Evolutionary conservation across 2,113 vertebrate genomes (phyloP).

Genomic region (Malurus cyaneus): DNA sequence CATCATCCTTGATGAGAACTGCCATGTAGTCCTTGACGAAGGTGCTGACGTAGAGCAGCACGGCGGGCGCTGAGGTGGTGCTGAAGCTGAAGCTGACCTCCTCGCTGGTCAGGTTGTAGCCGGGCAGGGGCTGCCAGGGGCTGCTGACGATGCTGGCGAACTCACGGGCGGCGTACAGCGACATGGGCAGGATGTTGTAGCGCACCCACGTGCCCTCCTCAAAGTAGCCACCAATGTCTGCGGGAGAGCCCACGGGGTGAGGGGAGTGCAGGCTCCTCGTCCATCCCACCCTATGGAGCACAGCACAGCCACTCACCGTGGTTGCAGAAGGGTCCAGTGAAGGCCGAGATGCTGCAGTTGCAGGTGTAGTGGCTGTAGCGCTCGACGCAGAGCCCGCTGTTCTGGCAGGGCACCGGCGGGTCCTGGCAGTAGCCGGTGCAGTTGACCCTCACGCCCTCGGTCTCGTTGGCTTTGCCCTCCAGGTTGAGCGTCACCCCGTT

Average conservation of each 20-base stretch:
- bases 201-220: constrained; percentile 90
- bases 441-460: constrained; percentile 87
- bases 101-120: constrained; percentile 93
- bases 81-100: constrained; percentile 97
- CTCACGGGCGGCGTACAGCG: constrained; percentile 81
- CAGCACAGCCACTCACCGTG: constrained; percentile 74
- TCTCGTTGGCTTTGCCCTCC: constrained; percentile 90
- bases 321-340: constrained; percentile 93
- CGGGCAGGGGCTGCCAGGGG: constrained; percentile 81
- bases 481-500: constrained; percentile 92
- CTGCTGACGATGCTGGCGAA: constrained; percentile 89
- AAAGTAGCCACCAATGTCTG: constrained; percentile 93
- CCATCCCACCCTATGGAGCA: accelerated
- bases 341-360: constrained; percentile 93
- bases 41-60: constrained; percentile 94
- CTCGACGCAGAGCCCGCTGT: constrained; percentile 91
- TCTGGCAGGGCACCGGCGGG: constrained; percentile 87
- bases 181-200: constrained; percentile 88
- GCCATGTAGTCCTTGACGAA: constrained; percentile 93
- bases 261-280: background rate
- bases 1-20: constrained; percentile 87
- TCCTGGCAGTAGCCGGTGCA: constrained; percentile 90
- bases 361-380: constrained; percentile 92
- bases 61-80: constrained; percentile 84
- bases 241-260: accelerated